Base-by-base conservation (phyloP, 2,113 vertebrate genomes). In the Progne subis region DNA sequence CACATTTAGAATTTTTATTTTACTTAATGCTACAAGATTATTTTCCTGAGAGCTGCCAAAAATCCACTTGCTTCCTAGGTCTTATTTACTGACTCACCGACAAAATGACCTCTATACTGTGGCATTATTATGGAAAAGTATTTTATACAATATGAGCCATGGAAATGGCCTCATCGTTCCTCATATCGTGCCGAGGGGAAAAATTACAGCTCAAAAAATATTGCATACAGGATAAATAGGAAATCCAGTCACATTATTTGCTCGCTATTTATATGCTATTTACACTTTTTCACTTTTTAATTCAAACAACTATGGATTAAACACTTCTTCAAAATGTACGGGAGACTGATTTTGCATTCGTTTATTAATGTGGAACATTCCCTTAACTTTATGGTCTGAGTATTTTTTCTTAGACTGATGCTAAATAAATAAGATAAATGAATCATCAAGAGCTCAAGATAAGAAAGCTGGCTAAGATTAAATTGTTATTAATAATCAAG, bases 401-500 rank as follows among this genome's bases (percentile, higher is more conserved):
- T 53, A 74, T 65, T 86, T 94, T 87, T 90, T 74, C 84, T 83
- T 49, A 71, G 29, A 86, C 20, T 83, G 47, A 74, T 92, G 50
- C 55, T 65, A 74, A 90, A 80, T 61, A 85, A 80, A 11, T 59
- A 77, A 56, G 72, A 89, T 41, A 86, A 89, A 82, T 31, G 28
- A 88, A 86, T 86, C 56, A 93, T 25, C 63, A 91, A 84, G 84
- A 69, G 49, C 39, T 85, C 32, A 49, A 68, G 39, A 71, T 70
- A 70, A 55, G 70, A 56, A 24, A 68, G n/a, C 55, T 82, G 46
- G 50, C 52, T 86, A 88, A 69, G 57, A 88, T 55, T 47, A 89
- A 82, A 78, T 46, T 43, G 65, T 68, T 94, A 86, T 92, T 92
- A 95, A 91, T 90, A 91, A 92, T 25, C 49, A 92, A 90, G 71